Conservation (phyloP, 1,140 invertebrate genomes). For the Aphelinus certus region DNA sequence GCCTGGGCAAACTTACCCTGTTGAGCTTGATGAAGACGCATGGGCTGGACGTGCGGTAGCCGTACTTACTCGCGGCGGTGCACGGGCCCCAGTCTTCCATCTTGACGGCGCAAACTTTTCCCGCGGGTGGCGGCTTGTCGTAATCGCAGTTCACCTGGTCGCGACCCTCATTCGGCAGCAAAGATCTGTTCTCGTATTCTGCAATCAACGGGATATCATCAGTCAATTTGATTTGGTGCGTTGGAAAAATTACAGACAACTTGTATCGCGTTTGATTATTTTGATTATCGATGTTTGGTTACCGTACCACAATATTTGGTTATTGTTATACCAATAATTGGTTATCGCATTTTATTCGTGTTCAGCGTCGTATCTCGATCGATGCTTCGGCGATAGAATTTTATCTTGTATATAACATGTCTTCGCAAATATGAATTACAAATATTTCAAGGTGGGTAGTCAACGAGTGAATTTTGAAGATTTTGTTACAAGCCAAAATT, state of each 20-base stretch:
- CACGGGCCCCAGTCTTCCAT: slow-evolving; percentile 74
- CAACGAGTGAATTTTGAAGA: too few relatives aligned
- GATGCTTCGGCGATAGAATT: too few relatives aligned
- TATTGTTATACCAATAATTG: too few relatives aligned
- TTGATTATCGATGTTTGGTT: too few relatives aligned
- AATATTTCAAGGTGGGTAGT: too few relatives aligned
- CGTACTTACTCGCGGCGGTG: slow-evolving; percentile 71
- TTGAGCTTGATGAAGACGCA: slow-evolving; percentile 92
- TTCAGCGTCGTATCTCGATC: too few relatives aligned
- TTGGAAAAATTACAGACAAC: neutral
- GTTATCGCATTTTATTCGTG: too few relatives aligned
- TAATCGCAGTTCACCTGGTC: slow-evolving; percentile 77
- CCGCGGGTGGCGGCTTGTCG: slow-evolving; percentile 66
- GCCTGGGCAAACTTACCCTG: slow-evolving; percentile 68
- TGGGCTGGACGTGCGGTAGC: slow-evolving; percentile 77
- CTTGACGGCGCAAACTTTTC: slow-evolving; percentile 78
- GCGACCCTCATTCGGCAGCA: slow-evolving; percentile 67
- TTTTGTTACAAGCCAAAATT: too few relatives aligned
- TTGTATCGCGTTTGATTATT: too few relatives aligned
- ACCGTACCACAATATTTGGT: too few relatives aligned
- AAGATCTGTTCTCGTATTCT: slow-evolving; percentile 70
- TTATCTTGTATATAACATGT: too few relatives aligned
- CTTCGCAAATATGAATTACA: too few relatives aligned
- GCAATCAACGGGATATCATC: slow-evolving; percentile 7
- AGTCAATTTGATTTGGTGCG: neutral